These are phyloP conservation scores for Toxotes chatareus DNA, from an alignment of 2,113 vertebrate species.

Conservation along the genomic window DNA sequence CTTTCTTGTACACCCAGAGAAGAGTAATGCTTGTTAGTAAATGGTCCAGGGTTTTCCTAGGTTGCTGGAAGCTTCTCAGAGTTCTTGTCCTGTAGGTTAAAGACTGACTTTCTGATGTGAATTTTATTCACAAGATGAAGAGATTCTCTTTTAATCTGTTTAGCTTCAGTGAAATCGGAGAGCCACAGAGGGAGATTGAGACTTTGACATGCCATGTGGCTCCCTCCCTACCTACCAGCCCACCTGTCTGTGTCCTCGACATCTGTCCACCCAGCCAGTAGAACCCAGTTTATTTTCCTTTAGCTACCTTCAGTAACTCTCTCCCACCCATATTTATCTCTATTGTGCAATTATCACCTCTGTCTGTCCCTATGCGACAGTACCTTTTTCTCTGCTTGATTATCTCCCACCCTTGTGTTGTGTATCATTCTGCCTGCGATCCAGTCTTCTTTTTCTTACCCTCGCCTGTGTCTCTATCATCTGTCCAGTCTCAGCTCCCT, in stretches of 20 bases:
- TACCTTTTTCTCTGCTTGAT: constrained; percentile 15
- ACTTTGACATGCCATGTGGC: constrained; percentile 6
- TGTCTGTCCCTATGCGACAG: background rate
- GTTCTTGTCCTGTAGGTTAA: constrained; percentile 20
- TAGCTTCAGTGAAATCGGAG: constrained; percentile 45
- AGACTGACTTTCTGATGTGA: constrained; percentile 32
- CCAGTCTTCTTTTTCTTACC: constrained; percentile 23
- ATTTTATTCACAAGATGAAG: constrained; percentile 3
- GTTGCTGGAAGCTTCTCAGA: constrained; percentile 33
- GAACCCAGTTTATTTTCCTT: constrained; percentile 49
- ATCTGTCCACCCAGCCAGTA: constrained; percentile 32
- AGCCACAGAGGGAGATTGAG: constrained; percentile 23
- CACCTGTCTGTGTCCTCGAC: constrained; percentile 50
- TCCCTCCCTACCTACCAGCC: constrained; percentile 30
- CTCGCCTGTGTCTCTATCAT: constrained; percentile 40
- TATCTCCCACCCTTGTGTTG: constrained; percentile 40
- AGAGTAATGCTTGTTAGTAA: constrained; percentile 12
- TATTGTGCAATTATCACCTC: constrained; percentile 38
- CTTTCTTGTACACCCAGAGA: background rate
- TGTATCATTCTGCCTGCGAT: constrained; percentile 34
- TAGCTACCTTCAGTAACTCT: constrained; percentile 28
- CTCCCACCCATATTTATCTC: constrained; percentile 41
- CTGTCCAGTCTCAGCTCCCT: constrained; percentile 66
- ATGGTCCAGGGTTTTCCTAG: constrained; percentile 1
- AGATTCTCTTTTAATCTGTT: constrained; percentile 30